phyloP scores from a whole-genome alignment of 2,797 vertebrate species.

The Brachymystax lenok region DNA sequence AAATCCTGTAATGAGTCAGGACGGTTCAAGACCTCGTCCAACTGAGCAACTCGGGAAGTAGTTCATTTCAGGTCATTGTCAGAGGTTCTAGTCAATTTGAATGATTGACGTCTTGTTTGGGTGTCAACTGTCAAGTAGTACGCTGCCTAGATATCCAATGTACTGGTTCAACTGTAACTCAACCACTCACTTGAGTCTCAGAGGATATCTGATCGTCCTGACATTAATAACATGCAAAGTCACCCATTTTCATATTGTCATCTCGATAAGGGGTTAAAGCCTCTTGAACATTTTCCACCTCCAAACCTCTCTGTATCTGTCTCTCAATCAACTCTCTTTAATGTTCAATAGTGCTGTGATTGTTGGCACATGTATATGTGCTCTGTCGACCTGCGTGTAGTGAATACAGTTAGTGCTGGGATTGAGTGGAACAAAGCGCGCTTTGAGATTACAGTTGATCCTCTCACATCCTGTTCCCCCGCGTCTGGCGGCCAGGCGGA shows the following conservation, averaged over 20 bases:
- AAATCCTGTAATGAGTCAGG: slow-evolving; percentile 59
- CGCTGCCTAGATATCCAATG: slow-evolving; percentile 9
- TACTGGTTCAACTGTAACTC: not conserved
- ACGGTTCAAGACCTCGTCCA: slow-evolving; percentile 64
- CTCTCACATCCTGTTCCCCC: slow-evolving; percentile 75
- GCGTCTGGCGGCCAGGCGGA: slow-evolving; percentile 67
- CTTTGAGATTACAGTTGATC: slow-evolving; percentile 77
- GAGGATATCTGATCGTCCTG: not conserved
- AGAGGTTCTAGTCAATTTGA: slow-evolving; percentile 53
- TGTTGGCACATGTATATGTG: slow-evolving; percentile 71
- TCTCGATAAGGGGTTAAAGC: not conserved
- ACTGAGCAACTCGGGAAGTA: slow-evolving; percentile 38
- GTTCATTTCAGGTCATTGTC: slow-evolving; percentile 59
- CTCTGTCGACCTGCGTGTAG: slow-evolving; percentile 59
- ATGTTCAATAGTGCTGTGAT: slow-evolving; percentile 58
- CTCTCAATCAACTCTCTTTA: slow-evolving; percentile 3
- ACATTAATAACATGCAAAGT: slow-evolving; percentile 23
- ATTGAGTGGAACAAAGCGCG: slow-evolving; percentile 74
- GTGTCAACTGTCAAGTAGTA: slow-evolving; percentile 55
- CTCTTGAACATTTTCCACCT: slow-evolving; percentile 25
- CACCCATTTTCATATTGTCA: slow-evolving; percentile 43
- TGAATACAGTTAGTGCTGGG: slow-evolving; percentile 69
- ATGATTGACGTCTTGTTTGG: slow-evolving; percentile 47
- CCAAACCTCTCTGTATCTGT: slow-evolving; percentile 37
- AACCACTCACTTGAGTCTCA: not conserved